phyloP scores from a whole-genome alignment of 2,888 invertebrate species.

The Villa cingulata region DNA sequence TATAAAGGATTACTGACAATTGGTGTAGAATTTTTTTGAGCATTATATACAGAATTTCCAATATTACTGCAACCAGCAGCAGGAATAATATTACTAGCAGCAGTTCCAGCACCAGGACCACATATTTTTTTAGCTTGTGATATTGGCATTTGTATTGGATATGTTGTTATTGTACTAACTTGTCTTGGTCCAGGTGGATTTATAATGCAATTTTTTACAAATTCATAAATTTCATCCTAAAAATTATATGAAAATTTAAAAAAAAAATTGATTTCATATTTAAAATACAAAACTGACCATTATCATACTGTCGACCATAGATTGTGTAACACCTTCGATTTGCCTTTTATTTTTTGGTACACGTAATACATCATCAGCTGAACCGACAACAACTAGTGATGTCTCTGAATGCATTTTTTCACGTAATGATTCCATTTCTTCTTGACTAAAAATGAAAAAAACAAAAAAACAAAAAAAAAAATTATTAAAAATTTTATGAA shows the following conservation, averaged over 20 bases:
- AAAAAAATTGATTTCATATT: no score
- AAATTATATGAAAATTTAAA: not conserved
- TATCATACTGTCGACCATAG: slow-evolving; percentile 64
- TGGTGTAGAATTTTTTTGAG: no score
- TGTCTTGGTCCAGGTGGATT: slow-evolving; percentile 41
- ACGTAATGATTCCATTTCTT: slow-evolving; percentile 63
- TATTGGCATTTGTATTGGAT: not conserved
- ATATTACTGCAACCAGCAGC: slow-evolving; percentile 16
- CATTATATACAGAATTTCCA: not conserved
- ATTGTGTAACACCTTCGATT: slow-evolving; percentile 62
- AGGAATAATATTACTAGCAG: slow-evolving; percentile 12
- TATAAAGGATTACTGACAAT: no score
- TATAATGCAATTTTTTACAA: slow-evolving; percentile 45
- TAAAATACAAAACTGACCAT: slow-evolving; percentile 42
- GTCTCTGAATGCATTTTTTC: slow-evolving; percentile 65
- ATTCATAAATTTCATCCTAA: slow-evolving; percentile 52
- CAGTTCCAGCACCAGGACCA: no score
- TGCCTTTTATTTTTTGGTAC: slow-evolving; percentile 55
- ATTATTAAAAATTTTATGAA: not conserved
- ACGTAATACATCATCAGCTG: slow-evolving; percentile 61
- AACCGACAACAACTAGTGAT: slow-evolving; percentile 61
- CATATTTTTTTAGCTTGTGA: not conserved
- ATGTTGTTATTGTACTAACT: not conserved
- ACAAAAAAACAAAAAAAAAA: not conserved
- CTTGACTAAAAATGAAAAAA: slow-evolving; percentile 39